Conservation (phyloP, 2,113 vertebrate species). For the Pachyramphus minor region DNA sequence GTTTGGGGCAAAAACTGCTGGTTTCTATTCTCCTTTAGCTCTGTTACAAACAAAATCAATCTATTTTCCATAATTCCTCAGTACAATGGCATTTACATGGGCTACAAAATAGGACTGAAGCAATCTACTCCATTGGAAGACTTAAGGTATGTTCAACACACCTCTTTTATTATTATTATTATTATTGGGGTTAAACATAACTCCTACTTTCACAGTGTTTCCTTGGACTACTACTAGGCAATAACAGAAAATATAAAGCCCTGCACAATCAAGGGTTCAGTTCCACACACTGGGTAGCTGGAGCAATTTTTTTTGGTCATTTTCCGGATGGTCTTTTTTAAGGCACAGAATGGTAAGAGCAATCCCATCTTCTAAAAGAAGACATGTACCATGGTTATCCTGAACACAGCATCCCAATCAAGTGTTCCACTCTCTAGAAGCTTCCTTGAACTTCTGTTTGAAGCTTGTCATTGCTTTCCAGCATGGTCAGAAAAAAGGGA, state of each 20-base stretch:
- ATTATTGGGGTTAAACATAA: rapidly evolving
- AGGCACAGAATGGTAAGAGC: not conserved
- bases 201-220: not conserved
- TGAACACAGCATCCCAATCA: not conserved
- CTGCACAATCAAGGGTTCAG: not conserved
- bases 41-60: not conserved
- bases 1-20: too few species aligned
- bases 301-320: not conserved
- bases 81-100: not conserved
- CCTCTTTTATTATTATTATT: not conserved
- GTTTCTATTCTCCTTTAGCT: not conserved
- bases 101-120: not conserved
- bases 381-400: rapidly evolving
- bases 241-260: not conserved
- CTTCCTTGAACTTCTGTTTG: not conserved
- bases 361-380: not conserved
- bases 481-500: not conserved
- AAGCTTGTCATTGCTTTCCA: not conserved
- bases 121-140: not conserved
- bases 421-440: not conserved
- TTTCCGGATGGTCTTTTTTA: not conserved
- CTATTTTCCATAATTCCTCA: not conserved
- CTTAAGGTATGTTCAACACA: not conserved
- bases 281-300: not conserved
- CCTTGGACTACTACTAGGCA: not conserved